Base-by-base conservation (phyloP, 1,140 invertebrate species). In the Drosophila biarmipes region DNA sequence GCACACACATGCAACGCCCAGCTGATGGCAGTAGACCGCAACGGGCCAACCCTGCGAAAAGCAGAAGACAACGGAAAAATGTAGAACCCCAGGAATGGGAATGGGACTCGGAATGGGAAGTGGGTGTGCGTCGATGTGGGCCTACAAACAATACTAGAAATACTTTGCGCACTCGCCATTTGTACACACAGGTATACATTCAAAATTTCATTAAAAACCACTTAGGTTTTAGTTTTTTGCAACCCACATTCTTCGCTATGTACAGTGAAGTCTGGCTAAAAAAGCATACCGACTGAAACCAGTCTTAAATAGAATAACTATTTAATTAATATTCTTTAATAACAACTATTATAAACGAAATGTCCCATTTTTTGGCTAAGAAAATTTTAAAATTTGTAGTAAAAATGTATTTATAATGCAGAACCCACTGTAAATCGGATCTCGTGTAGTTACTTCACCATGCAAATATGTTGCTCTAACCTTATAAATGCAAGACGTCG, bases 141-240 rank as follows among this genome's bases (percentile, higher is more conserved):
- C 54, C 49, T 38, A 38, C 57, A 49, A 51, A 63, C 63, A 74
- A 31, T 48, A n/a, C n/a, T n/a, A n/a, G n/a, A n/a, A 71, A 31
- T 43, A 58, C 46, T 34, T 77, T 58, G 63, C 72, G 75, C 55
- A 56, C 21, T 24, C 38, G 27, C 17, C 38, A 17, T 51, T 6
- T 51, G 27, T 48, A 12, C 46, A 61, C 24, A 57, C 46, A 46
- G 35, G 38, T 37, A 48, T 43, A 57, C 54, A 62, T 55, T 42
- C 49, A 86, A 55, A 73, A 81, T 87, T 81, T 87, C 73, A 81
- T 86, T 87, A 81, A 78, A 86, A 86, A 78, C 78, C 82, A 81
- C 81, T 86, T 75, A 73, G 75, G 78, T 76, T 85, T 76, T 80
- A 68, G 58, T 80, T 80, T 80, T 85, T 74, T 74, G 82, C 78